A percentile compares a stretch with the other conserved stretches of the same genome.
phyloP scores from a whole-genome alignment of 2,888 invertebrate species.

The Aphidius colemani region DNA sequence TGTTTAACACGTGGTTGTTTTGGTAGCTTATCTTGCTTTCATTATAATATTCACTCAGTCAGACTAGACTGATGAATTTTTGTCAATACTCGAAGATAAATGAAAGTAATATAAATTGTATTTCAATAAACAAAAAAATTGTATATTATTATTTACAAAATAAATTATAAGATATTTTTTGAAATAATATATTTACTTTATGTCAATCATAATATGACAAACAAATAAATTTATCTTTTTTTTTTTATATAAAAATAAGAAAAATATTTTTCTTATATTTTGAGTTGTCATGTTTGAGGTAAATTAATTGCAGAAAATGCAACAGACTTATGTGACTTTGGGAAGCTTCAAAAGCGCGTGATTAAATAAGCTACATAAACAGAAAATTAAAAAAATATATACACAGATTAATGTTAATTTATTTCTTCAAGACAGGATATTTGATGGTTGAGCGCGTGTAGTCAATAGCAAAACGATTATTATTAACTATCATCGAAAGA shows the following conservation, averaged over 20 bases:
- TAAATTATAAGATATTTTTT: too few species aligned
- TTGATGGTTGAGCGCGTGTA: constrained; percentile 8
- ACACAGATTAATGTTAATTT: too few species aligned
- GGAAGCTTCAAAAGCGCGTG: background rate
- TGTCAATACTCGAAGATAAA: too few species aligned
- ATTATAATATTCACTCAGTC: background rate
- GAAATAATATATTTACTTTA: too few species aligned
- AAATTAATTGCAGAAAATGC: constrained; percentile 1
- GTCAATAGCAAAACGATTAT: constrained; percentile 28
- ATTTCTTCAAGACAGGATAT: constrained; percentile 15
- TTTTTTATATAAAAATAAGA: background rate
- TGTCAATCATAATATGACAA: too few species aligned
- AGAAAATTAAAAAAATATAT: too few species aligned
- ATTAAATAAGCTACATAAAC: constrained; percentile 11
- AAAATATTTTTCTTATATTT: background rate
- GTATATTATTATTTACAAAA: too few species aligned
- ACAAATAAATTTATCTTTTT: background rate
- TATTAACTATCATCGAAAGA: constrained; percentile 29
- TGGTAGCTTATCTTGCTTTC: constrained; percentile 13
- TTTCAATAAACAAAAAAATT: too few species aligned
- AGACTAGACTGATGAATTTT: too few species aligned
- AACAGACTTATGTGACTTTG: constrained; percentile 11
- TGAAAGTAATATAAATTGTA: too few species aligned
- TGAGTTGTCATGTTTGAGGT: background rate
- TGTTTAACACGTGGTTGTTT: constrained; percentile 16